A percentile compares a stretch with the other conserved stretches of the same genome.
phyloP scores from a whole-genome alignment of 2,888 invertebrate species.

The Tetrapedia diversipes region DNA sequence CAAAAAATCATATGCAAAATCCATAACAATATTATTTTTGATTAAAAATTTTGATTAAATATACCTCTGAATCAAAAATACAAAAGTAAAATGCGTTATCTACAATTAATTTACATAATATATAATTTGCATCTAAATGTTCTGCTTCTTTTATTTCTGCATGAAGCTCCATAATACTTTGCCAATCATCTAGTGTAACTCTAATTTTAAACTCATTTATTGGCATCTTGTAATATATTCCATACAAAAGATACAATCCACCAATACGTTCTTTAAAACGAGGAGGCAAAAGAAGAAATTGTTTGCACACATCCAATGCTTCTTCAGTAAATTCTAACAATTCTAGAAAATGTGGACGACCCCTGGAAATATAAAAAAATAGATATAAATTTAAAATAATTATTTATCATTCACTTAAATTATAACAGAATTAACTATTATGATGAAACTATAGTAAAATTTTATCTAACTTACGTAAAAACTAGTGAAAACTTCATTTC shows the following conservation, averaged over 20 bases:
- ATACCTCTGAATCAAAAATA: conserved; percentile 75
- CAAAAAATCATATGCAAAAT: conserved; percentile 24
- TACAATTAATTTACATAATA: conserved; percentile 76
- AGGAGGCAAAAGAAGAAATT: conserved; percentile 70
- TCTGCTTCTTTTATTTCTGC: conserved; percentile 73
- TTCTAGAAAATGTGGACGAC: conserved; percentile 70
- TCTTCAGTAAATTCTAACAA: conserved; percentile 79
- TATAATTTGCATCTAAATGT: conserved; percentile 78
- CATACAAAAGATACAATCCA: conserved; percentile 78
- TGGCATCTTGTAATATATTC: conserved; percentile 79
- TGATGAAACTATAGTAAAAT: not conserved
- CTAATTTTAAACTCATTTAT: conserved; percentile 74
- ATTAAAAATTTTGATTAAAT: not conserved
- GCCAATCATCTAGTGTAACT: conserved; percentile 75
- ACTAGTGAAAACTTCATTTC: conserved; percentile 78
- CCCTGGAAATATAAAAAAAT: conserved; percentile 59
- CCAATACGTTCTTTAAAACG: conserved; percentile 76
- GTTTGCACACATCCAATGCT: conserved; percentile 74
- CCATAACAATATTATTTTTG: not conserved
- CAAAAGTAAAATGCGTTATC: conserved; percentile 75
- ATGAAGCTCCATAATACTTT: conserved; percentile 71
- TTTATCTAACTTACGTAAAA: conserved; percentile 72
- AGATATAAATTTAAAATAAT: conserved; percentile 8
- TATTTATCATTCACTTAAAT: not conserved
- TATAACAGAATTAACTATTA: not conserved